phyloP scores from a whole-genome alignment of 1,140 invertebrate species.

The Listronotus bonariensis region DNA sequence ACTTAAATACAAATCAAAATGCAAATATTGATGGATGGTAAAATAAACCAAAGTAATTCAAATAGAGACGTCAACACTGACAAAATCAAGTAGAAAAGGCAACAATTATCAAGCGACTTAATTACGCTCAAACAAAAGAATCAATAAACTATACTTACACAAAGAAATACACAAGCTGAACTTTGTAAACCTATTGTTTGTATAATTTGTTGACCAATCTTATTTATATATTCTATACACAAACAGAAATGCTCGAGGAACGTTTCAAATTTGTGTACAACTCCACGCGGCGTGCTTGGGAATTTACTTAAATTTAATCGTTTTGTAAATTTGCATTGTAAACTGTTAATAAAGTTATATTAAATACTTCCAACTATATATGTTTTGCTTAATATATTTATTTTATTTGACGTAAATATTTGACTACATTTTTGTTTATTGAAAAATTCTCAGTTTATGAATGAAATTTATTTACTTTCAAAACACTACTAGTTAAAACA shows the following conservation, averaged over 20 bases:
- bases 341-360: constrained; percentile 44
- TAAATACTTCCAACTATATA: constrained; percentile 37
- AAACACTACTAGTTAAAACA: constrained; percentile 33
- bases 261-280: constrained; percentile 25
- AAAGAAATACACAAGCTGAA: constrained; percentile 33
- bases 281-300: not conserved
- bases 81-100: constrained; percentile 31
- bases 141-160: constrained; percentile 24
- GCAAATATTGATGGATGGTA: constrained; percentile 25
- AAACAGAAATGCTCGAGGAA: constrained; percentile 26
- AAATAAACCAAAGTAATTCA: constrained; percentile 10
- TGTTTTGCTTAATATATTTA: constrained; percentile 41
- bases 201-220: constrained; percentile 45
- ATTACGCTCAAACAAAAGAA: constrained; percentile 34
- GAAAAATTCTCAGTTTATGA: constrained; percentile 30
- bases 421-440: constrained; percentile 37
- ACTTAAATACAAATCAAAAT: constrained; percentile 4
- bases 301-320: constrained; percentile 45
- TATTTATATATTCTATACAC: constrained; percentile 37
- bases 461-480: constrained; percentile 37
- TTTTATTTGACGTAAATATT: constrained; percentile 43
- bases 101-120: constrained; percentile 31
- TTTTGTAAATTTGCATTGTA: constrained; percentile 47
- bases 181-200: constrained; percentile 40
- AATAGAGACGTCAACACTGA: constrained; percentile 29